Percentiles rank a stretch among this genome's conserved stretches.
Evolutionary conservation across 2,888 invertebrate species (phyloP).

Genomic region (Pocota personata): DNA sequence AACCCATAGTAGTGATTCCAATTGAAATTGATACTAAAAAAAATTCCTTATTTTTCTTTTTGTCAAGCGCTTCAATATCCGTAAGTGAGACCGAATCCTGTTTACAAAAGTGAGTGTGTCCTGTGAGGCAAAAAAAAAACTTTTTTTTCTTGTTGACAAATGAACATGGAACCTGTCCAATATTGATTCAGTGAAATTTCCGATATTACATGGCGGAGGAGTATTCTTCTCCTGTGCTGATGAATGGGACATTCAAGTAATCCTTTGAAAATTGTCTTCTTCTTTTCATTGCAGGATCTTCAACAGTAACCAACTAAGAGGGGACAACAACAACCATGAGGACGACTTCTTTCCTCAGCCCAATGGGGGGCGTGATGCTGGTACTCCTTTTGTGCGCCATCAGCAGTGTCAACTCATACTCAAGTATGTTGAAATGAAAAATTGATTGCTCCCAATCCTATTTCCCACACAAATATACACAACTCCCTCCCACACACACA

Average conservation of each 20-base stretch:
- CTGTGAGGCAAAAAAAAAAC: background rate
- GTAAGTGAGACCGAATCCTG: conserved; percentile 26
- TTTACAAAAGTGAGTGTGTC: conserved; percentile 47
- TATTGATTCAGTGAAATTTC: conserved; percentile 64
- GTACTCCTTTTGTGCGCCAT: conserved; percentile 77
- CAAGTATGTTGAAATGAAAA: conserved; percentile 80
- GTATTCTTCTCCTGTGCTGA: background rate
- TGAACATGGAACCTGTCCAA: conserved; percentile 68
- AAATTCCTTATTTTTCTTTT: conserved; percentile 5
- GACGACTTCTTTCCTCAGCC: conserved; percentile 51
- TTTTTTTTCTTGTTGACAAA: conserved; percentile 57
- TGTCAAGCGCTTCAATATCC: conserved; percentile 35
- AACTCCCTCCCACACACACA: background rate
- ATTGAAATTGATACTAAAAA: conserved; percentile 58
- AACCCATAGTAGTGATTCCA: conserved; percentile 39
- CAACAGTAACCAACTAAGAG: conserved; percentile 1
- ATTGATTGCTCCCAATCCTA: conserved; percentile 50
- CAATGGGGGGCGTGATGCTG: conserved; percentile 63
- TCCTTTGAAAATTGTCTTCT: conserved; percentile 37
- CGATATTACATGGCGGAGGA: conserved; percentile 26
- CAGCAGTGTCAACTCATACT: conserved; percentile 80
- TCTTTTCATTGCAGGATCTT: conserved; percentile 54
- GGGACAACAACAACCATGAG: conserved; percentile 37
- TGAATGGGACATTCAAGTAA: conserved; percentile 44
- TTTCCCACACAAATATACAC: conserved; percentile 42